A percentile compares a stretch with the other conserved stretches of the same genome.
Conservation (phyloP, 2,888 invertebrate species). For the Muscina levida region DNA sequence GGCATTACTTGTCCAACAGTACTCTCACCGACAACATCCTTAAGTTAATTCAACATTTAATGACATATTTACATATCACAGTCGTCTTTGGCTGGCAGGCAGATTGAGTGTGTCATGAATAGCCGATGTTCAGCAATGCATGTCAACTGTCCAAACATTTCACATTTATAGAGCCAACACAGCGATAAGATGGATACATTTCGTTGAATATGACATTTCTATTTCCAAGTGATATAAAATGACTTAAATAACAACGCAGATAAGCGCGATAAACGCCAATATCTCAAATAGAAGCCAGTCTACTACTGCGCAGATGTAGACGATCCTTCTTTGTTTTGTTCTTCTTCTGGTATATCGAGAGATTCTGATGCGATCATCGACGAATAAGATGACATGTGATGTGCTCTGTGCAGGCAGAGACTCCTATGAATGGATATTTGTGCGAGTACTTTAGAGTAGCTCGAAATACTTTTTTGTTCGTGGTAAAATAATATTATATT, state of each 20-base stretch:
- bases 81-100: neutral
- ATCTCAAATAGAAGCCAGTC: conserved; percentile 68
- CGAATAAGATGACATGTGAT: conserved; percentile 25
- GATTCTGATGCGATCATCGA: neutral
- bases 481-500: conserved; percentile 5
- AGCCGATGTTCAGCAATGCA: neutral
- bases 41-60: neutral
- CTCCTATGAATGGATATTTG: neutral
- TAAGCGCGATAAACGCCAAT: conserved; percentile 75
- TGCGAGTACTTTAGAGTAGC: no score
- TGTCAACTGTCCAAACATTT: conserved; percentile 40
- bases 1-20: neutral
- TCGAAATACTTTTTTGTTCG: neutral
- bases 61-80: neutral
- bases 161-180: conserved; percentile 68
- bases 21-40: neutral
- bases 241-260: conserved; percentile 72
- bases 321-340: neutral
- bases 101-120: neutral
- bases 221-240: conserved; percentile 74
- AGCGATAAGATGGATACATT: conserved; percentile 66
- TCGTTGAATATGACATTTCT: conserved; percentile 68
- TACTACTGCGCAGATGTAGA: conserved; percentile 18
- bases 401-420: neutral
- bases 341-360: neutral